phyloP scores from a whole-genome alignment of 2,888 invertebrate genomes.

The Celastrina argiolus region DNA sequence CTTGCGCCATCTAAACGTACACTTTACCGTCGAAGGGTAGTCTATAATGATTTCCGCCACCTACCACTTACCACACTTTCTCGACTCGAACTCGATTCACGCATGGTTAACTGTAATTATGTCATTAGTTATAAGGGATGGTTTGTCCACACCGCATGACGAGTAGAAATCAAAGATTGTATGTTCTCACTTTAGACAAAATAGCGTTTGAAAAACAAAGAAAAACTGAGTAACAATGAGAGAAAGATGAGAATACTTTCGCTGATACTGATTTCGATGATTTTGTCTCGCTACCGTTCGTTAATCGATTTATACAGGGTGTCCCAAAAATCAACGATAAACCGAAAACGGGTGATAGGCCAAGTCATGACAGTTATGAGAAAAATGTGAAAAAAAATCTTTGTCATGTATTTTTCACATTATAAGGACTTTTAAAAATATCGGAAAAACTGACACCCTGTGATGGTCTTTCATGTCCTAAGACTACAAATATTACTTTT shows the following conservation, averaged over 20 bases:
- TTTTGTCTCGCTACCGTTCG: background rate
- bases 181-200: background rate
- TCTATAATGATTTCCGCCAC: background rate
- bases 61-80: constrained; percentile 20
- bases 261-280: background rate
- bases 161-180: background rate
- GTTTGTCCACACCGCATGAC: background rate
- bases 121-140: constrained; percentile 12
- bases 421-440: too few species aligned
- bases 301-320: background rate
- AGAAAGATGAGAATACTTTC: background rate
- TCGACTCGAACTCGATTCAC: constrained; percentile 17
- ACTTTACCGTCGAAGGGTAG: constrained; percentile 4
- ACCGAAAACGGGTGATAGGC: too few species aligned
- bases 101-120: constrained; percentile 1
- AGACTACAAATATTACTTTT: too few species aligned
- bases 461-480: too few species aligned
- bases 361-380: too few species aligned
- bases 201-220: background rate
- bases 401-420: too few species aligned
- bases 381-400: too few species aligned
- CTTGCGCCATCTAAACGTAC: background rate
- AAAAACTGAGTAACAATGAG: background rate
- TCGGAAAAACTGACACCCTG: too few species aligned
- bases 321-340: too few species aligned